Base-by-base conservation (phyloP, 2,797 vertebrate genomes). In the Anas acuta region DNA sequence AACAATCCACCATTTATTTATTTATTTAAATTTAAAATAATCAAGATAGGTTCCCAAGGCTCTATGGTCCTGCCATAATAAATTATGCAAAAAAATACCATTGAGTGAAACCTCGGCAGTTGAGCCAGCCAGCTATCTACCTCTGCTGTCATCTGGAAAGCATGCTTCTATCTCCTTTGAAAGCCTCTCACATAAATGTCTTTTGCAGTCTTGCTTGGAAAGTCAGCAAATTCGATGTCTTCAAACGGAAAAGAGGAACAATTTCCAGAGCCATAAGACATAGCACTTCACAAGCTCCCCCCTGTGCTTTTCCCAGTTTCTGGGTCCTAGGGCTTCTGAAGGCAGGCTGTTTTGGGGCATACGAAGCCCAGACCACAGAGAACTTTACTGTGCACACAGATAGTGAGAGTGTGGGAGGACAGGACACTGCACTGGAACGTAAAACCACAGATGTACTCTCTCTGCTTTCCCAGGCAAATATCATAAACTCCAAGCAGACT, bases 1-100 rank as follows among this genome's bases (percentile, higher is more conserved):
- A 41, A 43, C 0, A 0, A 64, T 84, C 33, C 43, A 33, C 81
- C 37, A 71, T 33, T 86, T 94, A 92, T 96, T 94, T 94, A 90
- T 90, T 95, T 93, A 76, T 83, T 92, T 91, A 69, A 56, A 39
- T 84, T 62, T 66, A 71, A 96, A 90, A 90, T 23, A 51, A 80
- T 84, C 67, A 77, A 67, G 47, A 84, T 82, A 0, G 0, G 35
- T 71, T 92, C 58, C 79, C 49, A 77, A 91, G 82, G 37, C 49
- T 75, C 78, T 53, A 4, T 60, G 43, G 75, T 66, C 41, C 39
- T 85, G 41, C 57, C 61, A 26, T 77, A 65, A 89, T 80, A 94
- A 90, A 87, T 95, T 77, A 94, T 90, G 45, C 53, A 92, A 87
- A 49, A 90, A 90, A 89, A 57, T 19, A 37, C 60, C 57, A 64